phyloP scores from a whole-genome alignment of 2,888 invertebrate species.

The Drosophila subquinaria region DNA sequence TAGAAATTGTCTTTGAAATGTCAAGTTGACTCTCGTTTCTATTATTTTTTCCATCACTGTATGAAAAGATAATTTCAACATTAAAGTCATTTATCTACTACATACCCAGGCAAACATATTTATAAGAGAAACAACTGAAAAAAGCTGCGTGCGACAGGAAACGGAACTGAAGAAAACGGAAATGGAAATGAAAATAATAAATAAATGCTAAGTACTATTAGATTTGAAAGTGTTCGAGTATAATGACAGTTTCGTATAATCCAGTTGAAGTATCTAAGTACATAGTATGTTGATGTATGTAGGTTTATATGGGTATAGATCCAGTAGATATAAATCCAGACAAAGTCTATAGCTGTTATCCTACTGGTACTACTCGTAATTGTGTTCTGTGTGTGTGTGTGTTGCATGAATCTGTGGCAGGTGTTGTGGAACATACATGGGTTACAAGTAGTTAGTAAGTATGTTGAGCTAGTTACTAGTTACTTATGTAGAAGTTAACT shows the following conservation, averaged over 20 bases:
- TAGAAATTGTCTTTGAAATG: too few relatives aligned
- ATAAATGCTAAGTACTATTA: slow-evolving; percentile 22
- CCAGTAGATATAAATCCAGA: slow-evolving; percentile 17
- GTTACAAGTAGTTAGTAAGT: slow-evolving; percentile 17
- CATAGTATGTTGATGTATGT: slow-evolving; percentile 10
- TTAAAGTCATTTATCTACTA: slow-evolving; percentile 21
- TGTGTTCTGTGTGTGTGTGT: slow-evolving; percentile 17
- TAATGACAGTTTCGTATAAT: slow-evolving; percentile 48
- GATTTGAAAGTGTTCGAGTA: slow-evolving; percentile 40
- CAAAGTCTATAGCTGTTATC: slow-evolving; percentile 27
- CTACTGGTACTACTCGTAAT: slow-evolving; percentile 7
- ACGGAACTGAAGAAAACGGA: slow-evolving; percentile 49
- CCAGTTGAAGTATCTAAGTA: slow-evolving; percentile 38
- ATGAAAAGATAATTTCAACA: slow-evolving; percentile 17
- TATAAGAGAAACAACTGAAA: slow-evolving; percentile 21
- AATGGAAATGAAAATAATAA: slow-evolving; percentile 38
- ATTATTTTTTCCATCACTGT: too few relatives aligned
- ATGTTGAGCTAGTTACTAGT: slow-evolving; percentile 28
- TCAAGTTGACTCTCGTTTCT: too few relatives aligned
- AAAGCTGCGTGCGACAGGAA: slow-evolving; percentile 57
- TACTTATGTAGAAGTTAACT: slow-evolving; percentile 20
- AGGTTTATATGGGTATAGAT: slow-evolving; percentile 1
- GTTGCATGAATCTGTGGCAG: slow-evolving; percentile 22
- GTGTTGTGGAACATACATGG: slow-evolving; percentile 28
- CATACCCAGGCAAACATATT: slow-evolving; percentile 37